These are phyloP conservation scores for Siniperca obscura DNA, from an alignment of 2,797 vertebrate species.

Conservation along the genomic window DNA sequence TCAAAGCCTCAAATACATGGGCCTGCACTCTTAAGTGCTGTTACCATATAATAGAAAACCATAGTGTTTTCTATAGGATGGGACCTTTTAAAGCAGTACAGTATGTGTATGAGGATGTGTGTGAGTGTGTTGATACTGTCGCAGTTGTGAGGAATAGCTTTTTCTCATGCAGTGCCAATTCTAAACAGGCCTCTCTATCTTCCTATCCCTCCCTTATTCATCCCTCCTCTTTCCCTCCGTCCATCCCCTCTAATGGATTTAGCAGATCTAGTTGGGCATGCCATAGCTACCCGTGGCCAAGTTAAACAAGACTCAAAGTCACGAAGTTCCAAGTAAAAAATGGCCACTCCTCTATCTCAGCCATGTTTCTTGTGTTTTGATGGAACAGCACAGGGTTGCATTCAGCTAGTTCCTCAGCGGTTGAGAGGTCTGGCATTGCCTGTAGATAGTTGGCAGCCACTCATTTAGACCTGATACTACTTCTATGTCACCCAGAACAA, in stretches of 20 bases:
- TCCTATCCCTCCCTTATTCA: slow-evolving; percentile 39
- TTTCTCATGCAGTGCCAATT: slow-evolving; percentile 53
- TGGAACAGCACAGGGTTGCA: slow-evolving; percentile 59
- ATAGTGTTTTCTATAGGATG: slow-evolving; percentile 69
- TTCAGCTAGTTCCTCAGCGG: slow-evolving; percentile 44
- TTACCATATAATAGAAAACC: slow-evolving; percentile 70
- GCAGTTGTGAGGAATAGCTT: slow-evolving; percentile 55
- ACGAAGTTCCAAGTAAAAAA: slow-evolving; percentile 60
- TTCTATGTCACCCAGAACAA: slow-evolving; percentile 70
- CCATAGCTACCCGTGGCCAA: slow-evolving; percentile 75
- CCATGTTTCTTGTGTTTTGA: slow-evolving; percentile 68
- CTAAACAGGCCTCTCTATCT: slow-evolving; percentile 54
- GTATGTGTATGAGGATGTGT: slow-evolving; percentile 39
- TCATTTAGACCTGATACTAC: slow-evolving; percentile 41
- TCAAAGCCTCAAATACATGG: slow-evolving; percentile 81
- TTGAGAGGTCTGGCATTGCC: slow-evolving; percentile 50
- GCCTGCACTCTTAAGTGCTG: slow-evolving; percentile 67
- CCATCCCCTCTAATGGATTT: slow-evolving; percentile 78
- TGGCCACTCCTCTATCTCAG: slow-evolving; percentile 56
- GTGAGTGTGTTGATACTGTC: slow-evolving; percentile 55
- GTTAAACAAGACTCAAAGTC: slow-evolving; percentile 81
- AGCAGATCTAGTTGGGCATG: slow-evolving; percentile 79
- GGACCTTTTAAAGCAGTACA: slow-evolving; percentile 47
- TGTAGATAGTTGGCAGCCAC: slow-evolving; percentile 41
- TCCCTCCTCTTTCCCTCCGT: slow-evolving; percentile 63